Base-by-base conservation (phyloP, 2,888 invertebrate genomes). In the Alloplasta piceator region DNA sequence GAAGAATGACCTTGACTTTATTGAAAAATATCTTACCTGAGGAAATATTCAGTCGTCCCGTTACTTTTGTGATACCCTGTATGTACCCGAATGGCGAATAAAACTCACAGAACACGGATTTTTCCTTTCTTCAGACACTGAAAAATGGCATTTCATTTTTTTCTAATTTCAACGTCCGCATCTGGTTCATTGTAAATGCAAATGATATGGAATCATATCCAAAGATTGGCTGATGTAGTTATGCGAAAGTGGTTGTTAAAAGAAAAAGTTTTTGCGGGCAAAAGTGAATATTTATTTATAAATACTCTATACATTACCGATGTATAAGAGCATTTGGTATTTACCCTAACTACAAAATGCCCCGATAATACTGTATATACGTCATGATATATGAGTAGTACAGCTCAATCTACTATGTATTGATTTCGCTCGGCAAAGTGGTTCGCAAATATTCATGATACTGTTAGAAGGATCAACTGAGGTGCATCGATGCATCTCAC, bases 401-500 rank as follows among this genome's bases (percentile, higher is more conserved):
- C 64, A 66, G 64, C 63, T 71, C 73, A 58, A 64, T 83, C 67
- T 80, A 81, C 70, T 80, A 81, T 83, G 84, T 86, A 90, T 89
- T 89, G 91, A 90, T 89, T 89, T 87, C 80, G 81, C 82, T 77
- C 81, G 76, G 82, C 85, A 75, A 85, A 87, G 86, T 83, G 84
- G 82, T 84, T 80, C 84, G 89, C 91, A 90, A 90, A 91, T 91
- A 91, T 91, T 91, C 90, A 91, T 90, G 89, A 86, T 84, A 87
- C 87, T 85, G 86, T 88, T 87, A 83, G 87, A 84, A 87, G 89
- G 87, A 90, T 90, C 87, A 86, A 85, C 80, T 76, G 80, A 68
- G 82, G 70, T 85, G 83, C 85, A 84, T 87, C 85, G 85, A 85
- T 86, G 84, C 83, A 78, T 78, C 73, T 66, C 39, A 79, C 68